Base-by-base conservation (phyloP, 2,888 invertebrate genomes). In the Rhabditophanes sp. region DNA sequence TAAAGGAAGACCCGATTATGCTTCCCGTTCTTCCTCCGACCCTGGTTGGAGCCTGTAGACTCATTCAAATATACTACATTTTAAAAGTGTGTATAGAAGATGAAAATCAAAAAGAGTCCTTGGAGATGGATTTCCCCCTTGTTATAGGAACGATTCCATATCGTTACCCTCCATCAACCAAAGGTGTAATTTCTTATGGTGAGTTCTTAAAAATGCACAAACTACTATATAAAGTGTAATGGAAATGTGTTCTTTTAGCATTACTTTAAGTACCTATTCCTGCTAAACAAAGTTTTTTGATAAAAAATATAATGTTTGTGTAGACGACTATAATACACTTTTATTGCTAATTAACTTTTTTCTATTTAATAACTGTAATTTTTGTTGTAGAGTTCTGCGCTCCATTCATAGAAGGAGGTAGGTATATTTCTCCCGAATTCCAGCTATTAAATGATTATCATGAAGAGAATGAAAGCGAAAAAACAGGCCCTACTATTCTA, bases 371-470 rank as follows among this genome's bases (percentile, higher is more conserved):
- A n/a, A n/a, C 6, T 7, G n/a, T 30, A 20, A 34, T 35, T 29
- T 29, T 39, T 67, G 3, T 40, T 41, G 9, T 65, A 79, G 79
- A 78, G 58, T 74, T 74, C 38, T 77, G 78, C 17, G 75, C 74
- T 37, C 74, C 76, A 28, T 76, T 77, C 50, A 78, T 78, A 1
- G 79, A 79, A 66, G 79, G 79, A 8, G 80, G 80, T 1, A 74
- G 76, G 66, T 79, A 79, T 68, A 75, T 78, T 28, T 78, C 78
- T 14, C 78, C 78, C 0, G 79, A 80, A 66, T 79, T 80, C 64
- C 75, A 78, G 33, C 66, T 79, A 30, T 79, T 79, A 2, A 78
- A 79, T 66, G 80, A 80, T 3, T 78, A 79, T 25, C 47, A 51
- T 31, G 50, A n/a, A n/a, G n/a, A n/a, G n/a, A n/a, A n/a, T n/a